Conservation (phyloP, 2,888 invertebrate genomes). For the Camptogramma bilineatum region DNA sequence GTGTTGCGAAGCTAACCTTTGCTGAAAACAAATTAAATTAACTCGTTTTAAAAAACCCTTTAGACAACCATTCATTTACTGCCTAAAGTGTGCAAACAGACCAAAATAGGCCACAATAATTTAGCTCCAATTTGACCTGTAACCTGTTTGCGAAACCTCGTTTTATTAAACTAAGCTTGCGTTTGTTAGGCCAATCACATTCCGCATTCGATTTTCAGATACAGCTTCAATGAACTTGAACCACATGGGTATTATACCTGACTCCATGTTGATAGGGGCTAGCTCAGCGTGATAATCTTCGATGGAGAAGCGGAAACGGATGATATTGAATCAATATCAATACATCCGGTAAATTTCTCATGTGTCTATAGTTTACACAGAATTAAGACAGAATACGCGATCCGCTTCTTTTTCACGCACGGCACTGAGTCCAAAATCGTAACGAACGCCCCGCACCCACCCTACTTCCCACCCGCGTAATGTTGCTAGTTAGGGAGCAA, state of each 20-base stretch:
- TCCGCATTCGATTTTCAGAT: conserved; percentile 32
- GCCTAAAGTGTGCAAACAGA: conserved; percentile 22
- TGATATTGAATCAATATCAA: neutral
- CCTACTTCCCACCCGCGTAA: no score
- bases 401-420: no score
- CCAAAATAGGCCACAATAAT: conserved; percentile 40
- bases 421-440: no score
- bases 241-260: conserved; percentile 2
- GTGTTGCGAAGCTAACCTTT: neutral
- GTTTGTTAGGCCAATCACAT: conserved; percentile 39
- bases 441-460: no score
- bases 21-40: conserved; percentile 1
- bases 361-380: no score
- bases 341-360: neutral
- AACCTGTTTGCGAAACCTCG: conserved; percentile 42
- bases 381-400: no score
- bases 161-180: conserved; percentile 42
- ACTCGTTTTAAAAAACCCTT: neutral
- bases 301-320: neutral
- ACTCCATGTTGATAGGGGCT: neutral
- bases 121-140: conserved; percentile 38
- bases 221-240: conserved; percentile 27
- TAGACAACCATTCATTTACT: neutral
- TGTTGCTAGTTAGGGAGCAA: no score
- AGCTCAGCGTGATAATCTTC: neutral